These are phyloP conservation scores for Eufriesea mexicana DNA, from an alignment of 1,140 invertebrate genomes.

Conservation along the genomic window DNA sequence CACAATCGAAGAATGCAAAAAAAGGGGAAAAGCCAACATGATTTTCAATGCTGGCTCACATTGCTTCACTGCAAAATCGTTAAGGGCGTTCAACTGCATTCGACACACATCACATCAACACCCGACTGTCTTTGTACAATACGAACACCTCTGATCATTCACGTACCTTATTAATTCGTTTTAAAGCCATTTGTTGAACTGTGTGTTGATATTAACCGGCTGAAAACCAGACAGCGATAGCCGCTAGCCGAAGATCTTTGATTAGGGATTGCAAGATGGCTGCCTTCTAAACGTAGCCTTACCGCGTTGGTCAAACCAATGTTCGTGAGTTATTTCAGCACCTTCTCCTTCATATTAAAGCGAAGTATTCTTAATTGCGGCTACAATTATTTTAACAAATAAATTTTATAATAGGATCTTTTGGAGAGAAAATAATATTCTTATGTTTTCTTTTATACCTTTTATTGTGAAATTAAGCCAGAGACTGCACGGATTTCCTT, in stretches of 20 bases:
- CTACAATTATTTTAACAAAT: constrained; percentile 21
- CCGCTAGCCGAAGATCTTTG: constrained; percentile 83
- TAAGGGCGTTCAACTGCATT: constrained; percentile 81
- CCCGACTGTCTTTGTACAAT: constrained; percentile 34
- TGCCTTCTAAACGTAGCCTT: constrained; percentile 81
- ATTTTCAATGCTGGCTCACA: constrained; percentile 77
- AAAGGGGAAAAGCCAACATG: constrained; percentile 65
- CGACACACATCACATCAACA: constrained; percentile 62
- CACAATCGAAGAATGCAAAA: constrained; percentile 59
- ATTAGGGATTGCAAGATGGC: constrained; percentile 84
- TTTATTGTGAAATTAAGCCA: constrained; percentile 59
- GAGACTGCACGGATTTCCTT: constrained; percentile 74
- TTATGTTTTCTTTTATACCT: constrained; percentile 40
- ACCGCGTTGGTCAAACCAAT: constrained; percentile 77
- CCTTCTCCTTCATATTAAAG: neutral
- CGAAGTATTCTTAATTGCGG: neutral
- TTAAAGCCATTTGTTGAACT: constrained; percentile 93
- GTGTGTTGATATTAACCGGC: constrained; percentile 83
- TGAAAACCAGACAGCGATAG: constrained; percentile 82
- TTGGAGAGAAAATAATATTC: neutral
- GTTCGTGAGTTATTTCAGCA: constrained; percentile 10
- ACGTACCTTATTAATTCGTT: constrained; percentile 97
- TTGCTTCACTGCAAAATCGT: constrained; percentile 80
- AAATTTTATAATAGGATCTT: constrained; percentile 25
- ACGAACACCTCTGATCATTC: constrained; percentile 66